A percentile compares a stretch with the other conserved stretches of the same genome.
phyloP scores from a whole-genome alignment of 2,113 vertebrate genomes.

The Phrynocephalus versicolor region DNA sequence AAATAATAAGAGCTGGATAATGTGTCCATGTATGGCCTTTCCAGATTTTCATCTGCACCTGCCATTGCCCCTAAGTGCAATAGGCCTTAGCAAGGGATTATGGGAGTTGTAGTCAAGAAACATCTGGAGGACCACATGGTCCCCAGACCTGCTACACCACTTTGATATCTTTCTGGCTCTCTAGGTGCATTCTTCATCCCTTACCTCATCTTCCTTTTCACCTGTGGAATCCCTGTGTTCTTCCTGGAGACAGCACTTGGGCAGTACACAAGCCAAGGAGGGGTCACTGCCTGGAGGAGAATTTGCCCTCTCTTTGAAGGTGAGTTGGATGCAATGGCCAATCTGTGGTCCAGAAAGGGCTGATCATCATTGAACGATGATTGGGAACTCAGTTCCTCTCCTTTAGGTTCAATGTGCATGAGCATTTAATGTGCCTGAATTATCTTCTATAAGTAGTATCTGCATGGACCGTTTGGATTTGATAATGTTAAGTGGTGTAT shows the following conservation, averaged over 20 bases:
- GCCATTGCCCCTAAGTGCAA: background rate
- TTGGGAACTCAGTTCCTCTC: background rate
- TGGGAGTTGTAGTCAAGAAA: background rate
- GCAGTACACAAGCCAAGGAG: constrained; percentile 91
- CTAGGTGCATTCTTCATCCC: constrained; percentile 95
- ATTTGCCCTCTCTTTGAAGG: constrained; percentile 94
- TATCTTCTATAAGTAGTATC: background rate
- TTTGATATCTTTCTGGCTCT: constrained; percentile 9
- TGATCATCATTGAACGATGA: background rate
- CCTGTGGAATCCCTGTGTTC: constrained; percentile 92
- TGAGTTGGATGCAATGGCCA: constrained; percentile 58
- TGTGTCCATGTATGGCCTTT: background rate
- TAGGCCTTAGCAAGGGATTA: background rate
- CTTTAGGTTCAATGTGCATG: background rate
- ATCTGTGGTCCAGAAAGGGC: background rate
- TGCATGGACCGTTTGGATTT: background rate
- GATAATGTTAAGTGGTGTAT: background rate
- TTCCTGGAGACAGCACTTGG: constrained; percentile 89
- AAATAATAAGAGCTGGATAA: background rate
- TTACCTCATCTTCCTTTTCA: constrained; percentile 94
- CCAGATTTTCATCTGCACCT: background rate
- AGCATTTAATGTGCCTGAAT: background rate
- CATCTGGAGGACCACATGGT: background rate
- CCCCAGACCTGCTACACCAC: background rate
- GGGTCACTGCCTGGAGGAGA: constrained; percentile 89